These are phyloP conservation scores for Heliconius hewitsoni DNA, from an alignment of 1,140 invertebrate species.

Conservation along the genomic window DNA sequence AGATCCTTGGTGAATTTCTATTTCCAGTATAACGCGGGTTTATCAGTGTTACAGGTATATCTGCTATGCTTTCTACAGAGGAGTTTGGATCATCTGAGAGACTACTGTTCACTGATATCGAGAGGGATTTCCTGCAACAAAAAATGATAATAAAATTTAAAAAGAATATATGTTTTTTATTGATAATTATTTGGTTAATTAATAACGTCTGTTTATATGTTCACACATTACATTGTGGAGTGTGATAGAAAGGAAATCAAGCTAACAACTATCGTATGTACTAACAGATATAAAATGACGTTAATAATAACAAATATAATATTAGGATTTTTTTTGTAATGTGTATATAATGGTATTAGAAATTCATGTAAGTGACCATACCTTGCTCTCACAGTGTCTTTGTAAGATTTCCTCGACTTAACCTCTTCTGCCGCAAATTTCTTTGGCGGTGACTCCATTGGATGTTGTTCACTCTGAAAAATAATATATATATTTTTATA, in stretches of 20 bases:
- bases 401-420: constrained; percentile 53
- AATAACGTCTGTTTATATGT: neutral
- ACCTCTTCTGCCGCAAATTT: constrained; percentile 60
- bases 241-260: no score
- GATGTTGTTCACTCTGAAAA: constrained; percentile 44
- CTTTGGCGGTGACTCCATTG: constrained; percentile 64
- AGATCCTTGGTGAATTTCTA: constrained; percentile 17
- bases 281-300: no score
- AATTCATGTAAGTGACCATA: constrained; percentile 27
- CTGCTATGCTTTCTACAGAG: constrained; percentile 71
- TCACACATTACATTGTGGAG: no score
- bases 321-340: no score
- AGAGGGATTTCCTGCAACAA: constrained; percentile 60
- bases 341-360: neutral
- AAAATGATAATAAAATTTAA: neutral
- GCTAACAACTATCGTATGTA: no score
- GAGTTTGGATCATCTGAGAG: constrained; percentile 71
- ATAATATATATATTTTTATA: neutral
- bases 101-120: constrained; percentile 71
- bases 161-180: neutral
- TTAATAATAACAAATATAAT: no score
- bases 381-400: constrained; percentile 68
- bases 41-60: constrained; percentile 67
- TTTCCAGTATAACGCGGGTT: constrained; percentile 59
- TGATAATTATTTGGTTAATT: neutral